These are phyloP conservation scores for Himalopsyche anomala DNA, from an alignment of 2,888 invertebrate genomes.

Conservation along the genomic window DNA sequence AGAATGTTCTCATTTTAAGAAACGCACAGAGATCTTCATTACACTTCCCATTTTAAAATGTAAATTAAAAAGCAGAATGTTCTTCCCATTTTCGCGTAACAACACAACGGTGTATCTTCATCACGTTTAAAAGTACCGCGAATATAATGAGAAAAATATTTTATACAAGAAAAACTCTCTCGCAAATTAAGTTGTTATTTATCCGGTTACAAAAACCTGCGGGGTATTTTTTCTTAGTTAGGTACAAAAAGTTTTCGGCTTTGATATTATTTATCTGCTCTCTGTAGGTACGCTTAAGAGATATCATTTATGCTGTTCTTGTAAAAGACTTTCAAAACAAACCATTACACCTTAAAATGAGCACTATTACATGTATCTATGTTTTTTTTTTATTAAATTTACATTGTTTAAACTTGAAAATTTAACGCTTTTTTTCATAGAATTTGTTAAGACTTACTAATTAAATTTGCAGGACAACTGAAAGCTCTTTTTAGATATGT, in stretches of 20 bases:
- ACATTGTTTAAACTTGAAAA: too few relatives aligned
- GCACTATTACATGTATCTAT: too few relatives aligned
- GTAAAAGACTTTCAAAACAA: neutral
- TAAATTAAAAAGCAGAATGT: constrained; percentile 61
- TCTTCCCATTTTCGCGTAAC: constrained; percentile 46
- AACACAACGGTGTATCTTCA: constrained; percentile 49
- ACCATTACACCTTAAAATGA: too few relatives aligned
- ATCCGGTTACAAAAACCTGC: constrained; percentile 26
- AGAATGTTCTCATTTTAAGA: constrained; percentile 56
- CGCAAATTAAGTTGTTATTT: constrained; percentile 55
- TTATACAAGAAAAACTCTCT: constrained; percentile 48
- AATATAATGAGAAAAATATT: constrained; percentile 56
- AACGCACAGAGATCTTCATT: constrained; percentile 58
- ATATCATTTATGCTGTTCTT: neutral
- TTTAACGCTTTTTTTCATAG: too few relatives aligned
- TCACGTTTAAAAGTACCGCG: constrained; percentile 47
- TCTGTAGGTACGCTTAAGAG: neutral
- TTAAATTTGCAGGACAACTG: too few relatives aligned
- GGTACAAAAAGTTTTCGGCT: constrained; percentile 25
- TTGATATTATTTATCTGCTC: constrained; percentile 18
- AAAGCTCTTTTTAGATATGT: too few relatives aligned
- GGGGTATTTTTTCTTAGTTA: constrained; percentile 16
- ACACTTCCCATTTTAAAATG: constrained; percentile 61
- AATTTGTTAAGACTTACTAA: too few relatives aligned
- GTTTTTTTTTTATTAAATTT: too few relatives aligned